Evolutionary conservation across 1,140 invertebrate species (phyloP).

Genomic region (Drosophila takahashii): DNA sequence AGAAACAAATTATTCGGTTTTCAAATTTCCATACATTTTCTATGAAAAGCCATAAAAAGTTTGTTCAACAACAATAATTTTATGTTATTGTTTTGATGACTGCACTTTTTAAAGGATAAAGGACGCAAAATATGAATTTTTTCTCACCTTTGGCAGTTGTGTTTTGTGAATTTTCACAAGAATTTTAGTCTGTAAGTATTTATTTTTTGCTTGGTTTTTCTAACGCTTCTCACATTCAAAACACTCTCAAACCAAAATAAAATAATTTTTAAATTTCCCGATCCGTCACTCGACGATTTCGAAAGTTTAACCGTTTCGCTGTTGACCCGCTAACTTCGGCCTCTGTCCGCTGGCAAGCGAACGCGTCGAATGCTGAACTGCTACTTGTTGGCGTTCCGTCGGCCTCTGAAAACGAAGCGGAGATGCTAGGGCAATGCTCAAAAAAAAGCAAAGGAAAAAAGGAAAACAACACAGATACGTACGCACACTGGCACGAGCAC

Average conservation of each 20-base stretch:
- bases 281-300: constrained; percentile 13
- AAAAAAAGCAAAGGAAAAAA: constrained; percentile 18
- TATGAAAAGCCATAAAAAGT: too few species aligned
- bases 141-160: constrained; percentile 1
- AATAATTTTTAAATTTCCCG: neutral
- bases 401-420: constrained; percentile 22
- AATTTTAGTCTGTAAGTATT: neutral
- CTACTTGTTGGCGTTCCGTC: constrained; percentile 46
- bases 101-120: too few species aligned
- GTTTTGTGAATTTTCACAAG: neutral
- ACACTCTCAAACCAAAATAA: constrained; percentile 8
- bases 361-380: constrained; percentile 45
- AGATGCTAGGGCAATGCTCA: constrained; percentile 19
- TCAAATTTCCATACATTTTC: too few species aligned
- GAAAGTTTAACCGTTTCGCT: constrained; percentile 21
- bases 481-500: constrained; percentile 14
- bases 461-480: constrained; percentile 36
- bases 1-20: too few species aligned
- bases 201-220: neutral
- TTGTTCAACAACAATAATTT: too few species aligned
- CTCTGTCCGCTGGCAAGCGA: constrained; percentile 39
- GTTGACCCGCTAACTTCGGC: constrained; percentile 2
- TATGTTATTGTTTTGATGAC: too few species aligned
- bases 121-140: neutral
- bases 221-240: neutral